Base-by-base conservation (phyloP, 2,797 vertebrate genomes). In the Myripristis jacobus region DNA sequence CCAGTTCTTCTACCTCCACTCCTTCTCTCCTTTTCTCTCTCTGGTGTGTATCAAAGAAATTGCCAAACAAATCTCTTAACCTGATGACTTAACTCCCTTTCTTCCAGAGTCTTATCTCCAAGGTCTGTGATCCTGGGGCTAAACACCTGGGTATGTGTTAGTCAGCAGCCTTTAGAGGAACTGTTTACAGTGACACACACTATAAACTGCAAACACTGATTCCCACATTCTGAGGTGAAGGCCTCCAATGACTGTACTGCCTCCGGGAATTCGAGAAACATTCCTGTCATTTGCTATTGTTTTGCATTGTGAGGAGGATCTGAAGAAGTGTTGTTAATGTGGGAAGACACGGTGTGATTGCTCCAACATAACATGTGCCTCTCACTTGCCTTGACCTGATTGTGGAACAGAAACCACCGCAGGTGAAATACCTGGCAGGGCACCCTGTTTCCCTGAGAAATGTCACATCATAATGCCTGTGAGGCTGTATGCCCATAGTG, bases 321-420 rank as follows among this genome's bases (percentile, higher is more conserved):
- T 25, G 11, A 12, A 34, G 27, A 4, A 19, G 22, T 68, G 60
- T 16, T 75, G 80, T 68, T 75, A 70, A 74, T 66, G 76, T 84
- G 79, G 79, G 77, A 77, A 83, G 66, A 80, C 34, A 36, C 24
- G 6, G 51, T 66, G 64, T 4, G 43, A n/a, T 67, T 75, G 63
- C 62, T 75, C 31, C 15, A 38, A 48, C 38, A 29, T 75, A 31
- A 75, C 51, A 54, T 19, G 31, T 22, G 29, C 65, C 59, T 64
- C 56, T 53, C 73, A 57, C 86, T 75, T 88, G 88, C 82, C 62
- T 59, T 71, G 71, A 87, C 87, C 73, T 82, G 89, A 89, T 55
- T 77, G 44, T 31, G 27, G 22, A 74, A 74, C 64, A 76, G 72
- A 87, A 89, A 81, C 41, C 54, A 46, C 76, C 1, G 12, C 47